These are phyloP conservation scores for Anser cygnoides DNA, from an alignment of 2,113 vertebrate species.

Conservation along the genomic window DNA sequence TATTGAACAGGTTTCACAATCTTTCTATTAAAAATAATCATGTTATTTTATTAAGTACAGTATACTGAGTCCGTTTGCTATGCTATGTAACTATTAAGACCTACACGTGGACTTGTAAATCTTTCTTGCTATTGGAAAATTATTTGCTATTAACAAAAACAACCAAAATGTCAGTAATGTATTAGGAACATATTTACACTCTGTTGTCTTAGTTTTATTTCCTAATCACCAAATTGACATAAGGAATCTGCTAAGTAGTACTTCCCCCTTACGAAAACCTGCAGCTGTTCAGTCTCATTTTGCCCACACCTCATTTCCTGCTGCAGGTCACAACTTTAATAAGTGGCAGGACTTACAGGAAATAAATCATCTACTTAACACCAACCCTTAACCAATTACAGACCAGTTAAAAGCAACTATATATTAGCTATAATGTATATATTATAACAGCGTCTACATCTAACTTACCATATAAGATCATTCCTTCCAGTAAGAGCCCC, in stretches of 20 bases:
- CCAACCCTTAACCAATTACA: slow-evolving; percentile 68
- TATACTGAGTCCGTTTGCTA: not conserved
- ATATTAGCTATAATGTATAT: slow-evolving; percentile 20
- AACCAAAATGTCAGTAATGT: slow-evolving; percentile 19
- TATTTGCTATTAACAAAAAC: slow-evolving; percentile 3
- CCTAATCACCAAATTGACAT: slow-evolving; percentile 31
- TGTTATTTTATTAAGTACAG: not conserved
- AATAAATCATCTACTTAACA: slow-evolving; percentile 68
- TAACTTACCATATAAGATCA: slow-evolving; percentile 46
- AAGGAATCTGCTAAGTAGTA: slow-evolving; percentile 29
- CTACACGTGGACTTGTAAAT: not conserved
- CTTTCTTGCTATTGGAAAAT: slow-evolving; percentile 2
- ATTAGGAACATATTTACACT: slow-evolving; percentile 30
- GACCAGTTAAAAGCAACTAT: slow-evolving; percentile 57
- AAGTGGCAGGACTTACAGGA: slow-evolving; percentile 73
- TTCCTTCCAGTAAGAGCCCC: slow-evolving; percentile 48
- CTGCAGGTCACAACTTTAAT: slow-evolving; percentile 60
- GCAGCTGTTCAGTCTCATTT: slow-evolving; percentile 63
- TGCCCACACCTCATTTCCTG: slow-evolving; percentile 72
- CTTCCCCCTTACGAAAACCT: slow-evolving; percentile 4
- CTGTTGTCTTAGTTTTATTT: slow-evolving; percentile 39
- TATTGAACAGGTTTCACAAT: slow-evolving; percentile 22
- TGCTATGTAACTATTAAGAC: not conserved
- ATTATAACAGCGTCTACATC: not conserved
- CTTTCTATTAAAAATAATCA: slow-evolving; percentile 41